Percentiles rank a stretch among this genome's conserved stretches.
These are phyloP conservation scores for Patella ulyssiponensis DNA, from an alignment of 2,888 invertebrate genomes.

Conservation along the genomic window DNA sequence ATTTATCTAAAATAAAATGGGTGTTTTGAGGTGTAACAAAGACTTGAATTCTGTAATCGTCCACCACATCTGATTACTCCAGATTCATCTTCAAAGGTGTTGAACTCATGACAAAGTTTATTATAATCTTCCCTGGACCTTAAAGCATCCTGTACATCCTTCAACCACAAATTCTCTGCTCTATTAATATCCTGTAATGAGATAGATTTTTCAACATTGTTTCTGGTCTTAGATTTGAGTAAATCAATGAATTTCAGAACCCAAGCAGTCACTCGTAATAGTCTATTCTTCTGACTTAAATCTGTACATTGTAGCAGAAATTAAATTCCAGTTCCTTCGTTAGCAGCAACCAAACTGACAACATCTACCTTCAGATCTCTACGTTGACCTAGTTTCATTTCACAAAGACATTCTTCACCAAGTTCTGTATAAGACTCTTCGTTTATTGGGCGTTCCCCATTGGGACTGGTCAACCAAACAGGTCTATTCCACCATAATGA, in stretches of 20 bases:
- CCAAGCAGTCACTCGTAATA: neutral
- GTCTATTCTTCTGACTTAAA: neutral
- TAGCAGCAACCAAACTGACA: neutral
- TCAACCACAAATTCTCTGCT: neutral
- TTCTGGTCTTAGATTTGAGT: neutral
- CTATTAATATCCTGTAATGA: neutral
- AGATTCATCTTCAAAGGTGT: neutral
- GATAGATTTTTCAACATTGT: neutral
- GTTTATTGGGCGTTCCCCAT: neutral
- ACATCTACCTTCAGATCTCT: neutral
- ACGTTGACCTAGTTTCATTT: neutral
- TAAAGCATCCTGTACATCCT: neutral
- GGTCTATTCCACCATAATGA: conserved; percentile 1
- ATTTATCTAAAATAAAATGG: neutral
- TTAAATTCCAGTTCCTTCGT: neutral
- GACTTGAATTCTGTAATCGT: neutral
- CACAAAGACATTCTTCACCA: neutral
- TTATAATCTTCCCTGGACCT: neutral
- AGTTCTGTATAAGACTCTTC: neutral
- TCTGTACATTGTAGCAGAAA: neutral
- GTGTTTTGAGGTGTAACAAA: neutral
- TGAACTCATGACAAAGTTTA: neutral
- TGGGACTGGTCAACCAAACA: neutral
- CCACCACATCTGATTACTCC: neutral
- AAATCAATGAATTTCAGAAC: neutral